Percentiles rank a stretch among this genome's conserved stretches.
These are phyloP conservation scores for Papilio gigon DNA, from an alignment of 2,888 invertebrate genomes.

Conservation along the genomic window DNA sequence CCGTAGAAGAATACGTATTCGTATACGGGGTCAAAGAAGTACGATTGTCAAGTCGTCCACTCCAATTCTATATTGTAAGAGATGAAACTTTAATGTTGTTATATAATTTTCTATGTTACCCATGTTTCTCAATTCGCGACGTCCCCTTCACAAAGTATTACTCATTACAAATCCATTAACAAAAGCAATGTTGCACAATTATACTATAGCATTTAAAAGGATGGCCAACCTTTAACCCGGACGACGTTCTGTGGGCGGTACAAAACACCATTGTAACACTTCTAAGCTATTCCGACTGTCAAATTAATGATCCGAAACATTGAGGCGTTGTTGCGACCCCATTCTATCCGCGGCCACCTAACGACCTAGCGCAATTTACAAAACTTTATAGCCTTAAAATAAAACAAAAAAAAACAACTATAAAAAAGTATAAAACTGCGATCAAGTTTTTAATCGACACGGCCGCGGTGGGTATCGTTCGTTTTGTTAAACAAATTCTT, in stretches of 20 bases:
- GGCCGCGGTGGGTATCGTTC: constrained; percentile 25
- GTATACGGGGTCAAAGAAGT: neutral
- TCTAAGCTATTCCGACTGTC: constrained; percentile 72
- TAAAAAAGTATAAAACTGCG: constrained; percentile 31
- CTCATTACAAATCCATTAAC: constrained; percentile 75
- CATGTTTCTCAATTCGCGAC: constrained; percentile 13
- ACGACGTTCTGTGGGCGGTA: constrained; percentile 68
- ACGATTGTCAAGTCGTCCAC: neutral
- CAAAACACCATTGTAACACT: constrained; percentile 67
- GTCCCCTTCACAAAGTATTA: constrained; percentile 27
- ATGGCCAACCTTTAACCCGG: constrained; percentile 75
- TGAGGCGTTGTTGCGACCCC: constrained; percentile 63
- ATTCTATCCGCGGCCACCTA: constrained; percentile 45
- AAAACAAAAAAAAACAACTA: constrained; percentile 18
- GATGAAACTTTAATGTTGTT: neutral
- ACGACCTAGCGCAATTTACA: constrained; percentile 33
- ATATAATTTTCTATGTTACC: neutral
- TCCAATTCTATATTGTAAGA: neutral
- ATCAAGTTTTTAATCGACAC: constrained; percentile 36
- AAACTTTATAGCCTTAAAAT: constrained; percentile 34
- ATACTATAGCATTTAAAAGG: constrained; percentile 59
- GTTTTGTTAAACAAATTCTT: constrained; percentile 37
- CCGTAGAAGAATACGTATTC: too few species aligned
- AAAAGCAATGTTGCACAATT: constrained; percentile 66
- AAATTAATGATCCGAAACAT: constrained; percentile 78